Evolutionary conservation across 2,888 invertebrate species (phyloP), one percentile per base, ranked within the genome.

Genomic region (Mesorhabditis sp.): DNA sequence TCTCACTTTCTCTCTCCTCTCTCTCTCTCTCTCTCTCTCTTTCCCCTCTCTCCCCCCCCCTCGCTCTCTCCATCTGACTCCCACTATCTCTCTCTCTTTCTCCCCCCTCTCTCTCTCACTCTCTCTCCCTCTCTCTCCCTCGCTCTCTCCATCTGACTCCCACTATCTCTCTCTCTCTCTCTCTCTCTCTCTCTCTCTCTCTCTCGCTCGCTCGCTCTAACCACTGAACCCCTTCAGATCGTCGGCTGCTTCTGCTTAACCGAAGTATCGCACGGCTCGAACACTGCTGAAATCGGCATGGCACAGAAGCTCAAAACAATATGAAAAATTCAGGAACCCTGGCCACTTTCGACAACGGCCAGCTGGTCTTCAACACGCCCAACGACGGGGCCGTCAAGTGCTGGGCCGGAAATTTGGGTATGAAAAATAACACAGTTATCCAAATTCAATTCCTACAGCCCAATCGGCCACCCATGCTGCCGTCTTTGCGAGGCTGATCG

Each of bases 201-300:
- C 28, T 28, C 28, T 28, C 28, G 1, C 28, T 5, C 61, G 13
- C 58, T 58, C 58, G 42, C 28, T 67, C 43, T 58, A 61, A 13
- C 43, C 4, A n/a, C 42, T 58, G 7, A 45, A 45, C 42, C 58
- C 45, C 70, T 75, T 58, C 74, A 90, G 88, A 89, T 91, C 69
- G 88, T 91, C 74, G 92, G 93, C 4, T 92, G 93, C 80, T 94
- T 93, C 86, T 92, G 92, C 0, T 86, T 95, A 64, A 95, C 95
- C 0, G 95, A 95, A 87, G 90, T 95, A 6, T 90, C 92, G 0
- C 95, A 95, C 86, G 95, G 95, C 0, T 93, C 93, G 43, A 95
- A 95, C 86, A 92, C 93, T 0, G 74, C 76, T 4, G 74, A 77
- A 45, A 66, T 76, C 42, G 15, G n/a, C 28, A 15, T 2, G 63